These are phyloP conservation scores for Scaptomyza reducta DNA, from an alignment of 2,888 invertebrate species.

Conservation along the genomic window DNA sequence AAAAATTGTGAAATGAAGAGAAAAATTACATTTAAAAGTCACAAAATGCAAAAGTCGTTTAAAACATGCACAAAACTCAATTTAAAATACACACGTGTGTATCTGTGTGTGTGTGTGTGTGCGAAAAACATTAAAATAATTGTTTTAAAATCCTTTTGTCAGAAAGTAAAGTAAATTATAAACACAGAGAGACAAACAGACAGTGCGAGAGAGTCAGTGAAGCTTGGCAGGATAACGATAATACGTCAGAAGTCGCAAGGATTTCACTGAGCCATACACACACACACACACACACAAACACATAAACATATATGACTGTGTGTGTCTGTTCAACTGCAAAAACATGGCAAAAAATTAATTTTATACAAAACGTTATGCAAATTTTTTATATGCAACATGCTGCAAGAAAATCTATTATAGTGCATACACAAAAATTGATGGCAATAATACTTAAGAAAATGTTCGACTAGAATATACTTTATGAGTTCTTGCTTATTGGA, in stretches of 20 bases:
- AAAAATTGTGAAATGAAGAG: conserved; percentile 79
- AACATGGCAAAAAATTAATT: conserved; percentile 74
- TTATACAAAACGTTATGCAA: conserved; percentile 66
- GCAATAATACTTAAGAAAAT: conserved; percentile 2
- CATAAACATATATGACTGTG: conserved; percentile 23
- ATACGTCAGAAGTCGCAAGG: conserved; percentile 74
- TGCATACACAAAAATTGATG: conserved; percentile 41
- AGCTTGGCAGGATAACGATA: conserved; percentile 72
- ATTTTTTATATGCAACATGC: conserved; percentile 44
- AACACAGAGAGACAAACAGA: conserved; percentile 46
- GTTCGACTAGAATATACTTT: conserved; percentile 28
- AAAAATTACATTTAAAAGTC: conserved; percentile 79
- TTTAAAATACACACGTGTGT: conserved; percentile 46
- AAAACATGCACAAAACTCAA: conserved; percentile 69
- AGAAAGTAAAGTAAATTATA: conserved; percentile 80
- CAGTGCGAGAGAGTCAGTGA: conserved; percentile 42
- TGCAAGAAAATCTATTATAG: conserved; percentile 63
- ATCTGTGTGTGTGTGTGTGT: conserved; percentile 36
- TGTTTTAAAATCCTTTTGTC: conserved; percentile 80
- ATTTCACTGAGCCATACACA: conserved; percentile 56
- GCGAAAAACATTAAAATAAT: conserved; percentile 78
- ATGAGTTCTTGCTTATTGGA: not conserved
- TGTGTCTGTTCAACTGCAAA: conserved; percentile 61
- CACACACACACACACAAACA: not conserved
- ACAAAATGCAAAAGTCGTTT: conserved; percentile 77